Percentiles rank a stretch among this genome's conserved stretches.
Conservation (phyloP, 2,888 invertebrate genomes). For the Eledona agricola region DNA sequence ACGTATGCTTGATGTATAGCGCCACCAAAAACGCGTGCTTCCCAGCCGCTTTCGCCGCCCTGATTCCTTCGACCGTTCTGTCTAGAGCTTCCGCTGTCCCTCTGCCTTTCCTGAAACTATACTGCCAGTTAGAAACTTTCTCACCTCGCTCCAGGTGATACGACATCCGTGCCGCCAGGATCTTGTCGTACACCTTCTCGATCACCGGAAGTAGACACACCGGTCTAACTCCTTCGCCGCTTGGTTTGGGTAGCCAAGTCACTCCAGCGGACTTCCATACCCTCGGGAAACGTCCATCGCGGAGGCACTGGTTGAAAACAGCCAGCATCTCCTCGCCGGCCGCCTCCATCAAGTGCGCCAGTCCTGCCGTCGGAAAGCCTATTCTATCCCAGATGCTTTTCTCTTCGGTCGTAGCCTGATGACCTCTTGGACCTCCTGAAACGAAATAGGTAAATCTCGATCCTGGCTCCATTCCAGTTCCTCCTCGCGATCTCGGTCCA, state of each 20-base stretch:
- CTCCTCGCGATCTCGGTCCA: too few relatives aligned
- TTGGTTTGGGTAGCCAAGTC: slow-evolving; percentile 42
- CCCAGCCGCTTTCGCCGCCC: slow-evolving; percentile 2
- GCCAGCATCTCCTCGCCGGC: too few relatives aligned
- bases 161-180: slow-evolving; percentile 42
- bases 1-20: slow-evolving; percentile 39
- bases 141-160: slow-evolving; percentile 38
- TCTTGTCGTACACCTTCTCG: slow-evolving; percentile 46
- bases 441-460: too few relatives aligned
- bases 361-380: too few relatives aligned
- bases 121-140: slow-evolving; percentile 38
- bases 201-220: slow-evolving; percentile 45
- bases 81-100: slow-evolving; percentile 2
- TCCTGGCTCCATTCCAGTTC: too few relatives aligned
- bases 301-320: slow-evolving; percentile 38
- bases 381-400: too few relatives aligned
- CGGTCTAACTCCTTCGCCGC: slow-evolving; percentile 41
- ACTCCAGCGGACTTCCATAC: slow-evolving; percentile 40
- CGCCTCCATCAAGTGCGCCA: too few relatives aligned
- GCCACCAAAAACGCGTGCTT: slow-evolving; percentile 35
- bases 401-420: too few relatives aligned
- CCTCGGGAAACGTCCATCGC: slow-evolving; percentile 36
- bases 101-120: slow-evolving; percentile 34
- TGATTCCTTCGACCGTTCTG: slow-evolving; percentile 1
- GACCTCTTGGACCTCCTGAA: too few relatives aligned